These are phyloP conservation scores for Microcebus murinus DNA, from an alignment of 2,113 vertebrate genomes.

Conservation along the genomic window DNA sequence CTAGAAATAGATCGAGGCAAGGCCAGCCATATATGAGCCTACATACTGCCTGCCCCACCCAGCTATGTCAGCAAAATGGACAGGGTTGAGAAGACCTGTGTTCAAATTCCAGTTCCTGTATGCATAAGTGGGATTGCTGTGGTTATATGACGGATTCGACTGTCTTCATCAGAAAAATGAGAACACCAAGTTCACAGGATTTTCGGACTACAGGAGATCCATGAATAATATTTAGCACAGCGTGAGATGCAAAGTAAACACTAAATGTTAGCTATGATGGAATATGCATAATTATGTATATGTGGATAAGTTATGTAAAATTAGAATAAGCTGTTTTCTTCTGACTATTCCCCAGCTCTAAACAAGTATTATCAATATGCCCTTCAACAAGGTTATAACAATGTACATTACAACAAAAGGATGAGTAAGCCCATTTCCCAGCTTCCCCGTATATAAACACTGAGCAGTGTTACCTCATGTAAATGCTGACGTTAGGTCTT, in stretches of 20 bases:
- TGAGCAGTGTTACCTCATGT: neutral
- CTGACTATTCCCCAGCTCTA: neutral
- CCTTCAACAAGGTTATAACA: neutral
- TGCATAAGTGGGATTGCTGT: neutral
- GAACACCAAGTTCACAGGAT: neutral
- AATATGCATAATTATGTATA: neutral
- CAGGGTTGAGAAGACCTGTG: neutral
- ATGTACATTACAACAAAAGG: neutral
- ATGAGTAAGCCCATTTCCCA: neutral
- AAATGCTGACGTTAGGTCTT: neutral
- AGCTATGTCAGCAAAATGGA: neutral
- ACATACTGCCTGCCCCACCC: neutral
- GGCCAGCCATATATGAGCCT: accelerated
- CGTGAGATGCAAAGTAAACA: neutral
- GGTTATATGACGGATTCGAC: neutral
- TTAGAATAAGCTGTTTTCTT: neutral
- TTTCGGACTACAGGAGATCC: neutral
- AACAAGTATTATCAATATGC: neutral
- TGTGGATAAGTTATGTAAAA: neutral
- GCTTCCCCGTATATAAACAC: neutral
- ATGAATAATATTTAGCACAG: neutral
- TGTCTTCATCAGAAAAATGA: neutral
- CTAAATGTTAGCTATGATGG: neutral
- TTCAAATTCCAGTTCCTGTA: neutral
- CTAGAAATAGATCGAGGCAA: neutral